Percentiles rank a stretch among this genome's conserved stretches.
Conservation (phyloP, 1,140 invertebrate species). For the Dufourea novaeangliae region DNA sequence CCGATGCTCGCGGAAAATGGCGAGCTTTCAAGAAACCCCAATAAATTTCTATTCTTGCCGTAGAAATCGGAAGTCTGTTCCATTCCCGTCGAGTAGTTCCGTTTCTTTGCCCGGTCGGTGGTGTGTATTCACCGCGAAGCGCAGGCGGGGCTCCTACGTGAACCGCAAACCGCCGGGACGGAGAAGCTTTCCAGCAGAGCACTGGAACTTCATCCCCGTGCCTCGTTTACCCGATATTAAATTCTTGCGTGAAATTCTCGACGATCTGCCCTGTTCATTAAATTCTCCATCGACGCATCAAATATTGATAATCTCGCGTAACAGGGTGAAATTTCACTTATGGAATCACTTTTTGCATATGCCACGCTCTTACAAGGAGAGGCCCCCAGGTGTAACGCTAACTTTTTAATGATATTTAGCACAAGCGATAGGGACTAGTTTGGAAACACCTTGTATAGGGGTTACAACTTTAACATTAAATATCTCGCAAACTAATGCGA, state of each 20-base stretch:
- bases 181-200: not conserved
- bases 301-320: not conserved
- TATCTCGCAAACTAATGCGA: too few species aligned
- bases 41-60: constrained; percentile 43
- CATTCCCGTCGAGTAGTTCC: not conserved
- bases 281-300: not conserved
- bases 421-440: too few species aligned
- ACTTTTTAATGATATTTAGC: too few species aligned
- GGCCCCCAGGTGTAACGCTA: too few species aligned
- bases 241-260: not conserved
- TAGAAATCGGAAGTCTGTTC: constrained; percentile 1
- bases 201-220: not conserved
- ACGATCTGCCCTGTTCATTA: not conserved
- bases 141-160: not conserved
- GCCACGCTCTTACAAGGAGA: too few species aligned
- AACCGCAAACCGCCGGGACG: not conserved
- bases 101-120: not conserved
- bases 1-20: constrained; percentile 25
- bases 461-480: too few species aligned
- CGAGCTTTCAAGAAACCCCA: constrained; percentile 31
- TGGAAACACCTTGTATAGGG: too few species aligned
- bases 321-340: not conserved
- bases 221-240: not conserved
- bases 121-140: constrained; percentile 10
- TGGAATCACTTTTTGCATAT: too few species aligned